Evolutionary conservation across 2,113 vertebrate species (phyloP), one percentile per base, ranked within the genome.

Genomic region (Balaeniceps rex): DNA sequence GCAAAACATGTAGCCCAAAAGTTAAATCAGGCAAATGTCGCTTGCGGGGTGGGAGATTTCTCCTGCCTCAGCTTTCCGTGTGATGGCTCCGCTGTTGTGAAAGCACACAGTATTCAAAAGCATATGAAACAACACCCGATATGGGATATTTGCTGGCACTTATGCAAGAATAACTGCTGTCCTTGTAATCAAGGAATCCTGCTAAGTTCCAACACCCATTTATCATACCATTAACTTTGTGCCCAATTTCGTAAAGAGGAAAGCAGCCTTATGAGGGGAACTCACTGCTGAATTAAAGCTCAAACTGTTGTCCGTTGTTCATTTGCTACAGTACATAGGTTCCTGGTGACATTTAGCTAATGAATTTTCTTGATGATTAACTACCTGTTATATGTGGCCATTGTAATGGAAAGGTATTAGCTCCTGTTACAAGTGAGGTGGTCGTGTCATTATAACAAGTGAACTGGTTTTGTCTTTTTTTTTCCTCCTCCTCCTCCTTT

Each of bases 351-450:
- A 98, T 97, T 97, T 97, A 96, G 90, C 94, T 98, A 98, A 98
- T 98, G 88, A 97, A 98, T 98, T 98, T 98, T 95, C 97, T 96
- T 97, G 95, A 95, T 98, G 97, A 98, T 98, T 98, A 98, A 98
- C 96, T 98, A 97, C 92, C 84, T 16, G 0, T 98, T 98, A 91
- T 92, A 96, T 74, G 34, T 52, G 70, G 79, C 66, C 79, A 93
- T 95, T 97, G 91, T 90, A 96, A 97, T 70, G 90, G 94, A 95
- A 96, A 97, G 10, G 15, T 71, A 90, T 90, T 94, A 94, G n/a
- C 51, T 91, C 28, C 44, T 70, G 40, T 77, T 96, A 94, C 60
- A 92, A 97, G 92, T 54, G 92, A 97, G 96, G 88, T 95, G 74
- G 68, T 78, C 94, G 14, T 88, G 72, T 97, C 95, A 95, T 95